phyloP scores from a whole-genome alignment of 2,113 vertebrate species.

The Platichthys flesus region DNA sequence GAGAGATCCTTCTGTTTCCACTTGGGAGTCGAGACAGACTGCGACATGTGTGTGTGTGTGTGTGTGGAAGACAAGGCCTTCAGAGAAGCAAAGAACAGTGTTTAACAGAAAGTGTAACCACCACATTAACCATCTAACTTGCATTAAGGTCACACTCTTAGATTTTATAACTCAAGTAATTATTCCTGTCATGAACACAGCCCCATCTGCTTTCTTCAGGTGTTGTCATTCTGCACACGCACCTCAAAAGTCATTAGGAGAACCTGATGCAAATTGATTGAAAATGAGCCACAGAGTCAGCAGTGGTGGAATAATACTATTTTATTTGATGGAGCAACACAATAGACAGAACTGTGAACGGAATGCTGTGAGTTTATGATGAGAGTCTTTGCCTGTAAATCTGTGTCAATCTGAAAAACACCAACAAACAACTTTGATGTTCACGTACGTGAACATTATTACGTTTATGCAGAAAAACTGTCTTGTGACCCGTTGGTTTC shows the following conservation, averaged over 20 bases:
- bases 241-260: slow-evolving; percentile 27
- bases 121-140: not conserved
- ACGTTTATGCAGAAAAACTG: too few relatives aligned
- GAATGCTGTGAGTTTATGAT: not conserved
- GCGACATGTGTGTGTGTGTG: slow-evolving; percentile 50
- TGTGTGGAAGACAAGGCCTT: slow-evolving; percentile 27
- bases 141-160: not conserved
- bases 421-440: not conserved
- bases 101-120: not conserved
- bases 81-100: slow-evolving; percentile 16
- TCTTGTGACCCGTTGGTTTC: too few relatives aligned
- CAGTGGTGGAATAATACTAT: not conserved
- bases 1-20: slow-evolving; percentile 15
- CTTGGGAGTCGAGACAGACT: slow-evolving; percentile 29
- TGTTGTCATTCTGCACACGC: slow-evolving; percentile 19
- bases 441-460: not conserved
- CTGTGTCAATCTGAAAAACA: not conserved
- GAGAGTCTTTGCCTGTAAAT: not conserved
- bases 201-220: not conserved
- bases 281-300: not conserved
- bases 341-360: not conserved
- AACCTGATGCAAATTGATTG: slow-evolving; percentile 6
- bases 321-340: not conserved
- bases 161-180: not conserved
- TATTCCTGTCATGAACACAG: slow-evolving; percentile 11